Conservation (phyloP, 2,888 invertebrate genomes). For the Pachycephus smyrnensis region DNA sequence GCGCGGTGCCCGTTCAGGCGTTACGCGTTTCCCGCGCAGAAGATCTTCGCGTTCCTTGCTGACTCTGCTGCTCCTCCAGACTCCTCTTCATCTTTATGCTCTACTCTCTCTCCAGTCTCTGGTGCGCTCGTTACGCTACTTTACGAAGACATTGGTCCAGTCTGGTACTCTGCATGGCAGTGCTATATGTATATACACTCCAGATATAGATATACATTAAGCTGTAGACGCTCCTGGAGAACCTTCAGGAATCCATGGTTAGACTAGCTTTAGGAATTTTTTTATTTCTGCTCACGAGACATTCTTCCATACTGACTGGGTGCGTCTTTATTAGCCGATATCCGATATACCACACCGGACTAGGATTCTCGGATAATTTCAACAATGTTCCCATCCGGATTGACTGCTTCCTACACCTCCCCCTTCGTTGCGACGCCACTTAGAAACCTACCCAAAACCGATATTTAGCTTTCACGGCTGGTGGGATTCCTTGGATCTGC, state of each 20-base stretch:
- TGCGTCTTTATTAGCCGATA: background rate
- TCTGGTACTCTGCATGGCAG: background rate
- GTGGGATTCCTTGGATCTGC: background rate
- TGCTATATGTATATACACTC: background rate
- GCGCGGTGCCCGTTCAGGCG: constrained; percentile 31
- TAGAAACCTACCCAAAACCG: background rate
- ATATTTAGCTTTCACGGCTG: background rate
- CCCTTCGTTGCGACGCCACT: background rate
- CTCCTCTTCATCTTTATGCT: constrained; percentile 38
- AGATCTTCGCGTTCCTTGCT: constrained; percentile 27
- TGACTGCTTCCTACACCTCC: background rate
- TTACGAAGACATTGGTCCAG: constrained; percentile 16
- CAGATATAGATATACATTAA: background rate
- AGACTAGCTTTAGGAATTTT: background rate
- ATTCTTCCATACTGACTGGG: background rate
- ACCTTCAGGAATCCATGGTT: background rate
- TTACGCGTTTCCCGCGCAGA: constrained; percentile 21
- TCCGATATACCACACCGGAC: background rate
- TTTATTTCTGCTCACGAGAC: background rate
- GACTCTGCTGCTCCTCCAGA: constrained; percentile 32
- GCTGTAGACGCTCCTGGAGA: background rate
- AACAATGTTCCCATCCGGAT: background rate
- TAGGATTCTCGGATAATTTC: background rate
- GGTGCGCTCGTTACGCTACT: constrained; percentile 21
- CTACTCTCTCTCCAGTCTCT: constrained; percentile 14